Base-by-base conservation (phyloP, 2,113 vertebrate genomes). In the Cochlearius cochlearius region DNA sequence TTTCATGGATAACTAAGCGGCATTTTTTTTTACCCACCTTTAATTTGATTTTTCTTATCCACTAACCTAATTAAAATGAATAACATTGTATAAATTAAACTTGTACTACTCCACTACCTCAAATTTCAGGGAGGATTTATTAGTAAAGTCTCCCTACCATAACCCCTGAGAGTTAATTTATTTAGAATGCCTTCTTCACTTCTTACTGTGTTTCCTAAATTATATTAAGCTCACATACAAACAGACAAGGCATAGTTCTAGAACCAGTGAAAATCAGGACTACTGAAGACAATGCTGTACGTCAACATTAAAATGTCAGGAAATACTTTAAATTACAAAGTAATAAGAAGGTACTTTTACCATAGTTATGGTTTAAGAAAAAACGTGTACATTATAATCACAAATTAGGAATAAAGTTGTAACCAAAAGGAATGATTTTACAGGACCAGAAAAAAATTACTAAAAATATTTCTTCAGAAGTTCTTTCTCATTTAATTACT, bases 401-500 rank as follows among this genome's bases (percentile, higher is more conserved):
- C 29, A 75, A 67, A 88, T 49, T 22, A 47, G 16, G 68, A 43
- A 77, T 39, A 77, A 55, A 88, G 4, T 67, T 86, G 23, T 83
- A 52, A 93, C 15, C 36, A 67, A 95, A 93, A 47, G 4, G 7
- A 91, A 93, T 62, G 13, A 64, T 77, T 83, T 63, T 74, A 75
- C 12, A 50, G 11, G 7, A 84, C n/a, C 7, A 75, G 41, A 86
- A 80, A 30, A 36, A 14, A 41, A 52, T 1, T 2, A 26, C 30
- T 32, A 63, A 90, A 90, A 86, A 45, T 62, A 84, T 58, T 88
- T 95, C 12, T 93, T 85, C 39, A 76, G 26, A 89, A 89, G 25
- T 87, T 95, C 34, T 95, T 91, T 94, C 53, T 77, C 41, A 94
- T 90, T 89, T 95, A 94, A 96, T 96, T 96, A 91, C 43, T 89